Conservation (phyloP, 2,888 invertebrate genomes). For the Clostera curtula region DNA sequence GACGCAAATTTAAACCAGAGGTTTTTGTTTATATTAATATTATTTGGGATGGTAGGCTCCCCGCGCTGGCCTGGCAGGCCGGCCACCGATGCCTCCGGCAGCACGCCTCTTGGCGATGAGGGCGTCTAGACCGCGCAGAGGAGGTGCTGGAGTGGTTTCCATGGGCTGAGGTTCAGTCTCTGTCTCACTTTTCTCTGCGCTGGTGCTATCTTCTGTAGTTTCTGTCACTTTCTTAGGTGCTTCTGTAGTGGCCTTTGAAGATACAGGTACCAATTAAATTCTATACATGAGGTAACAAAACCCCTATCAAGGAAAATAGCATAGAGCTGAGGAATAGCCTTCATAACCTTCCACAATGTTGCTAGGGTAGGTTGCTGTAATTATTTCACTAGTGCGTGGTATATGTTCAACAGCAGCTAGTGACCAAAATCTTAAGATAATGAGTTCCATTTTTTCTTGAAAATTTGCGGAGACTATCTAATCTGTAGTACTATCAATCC, state of each 20-base stretch:
- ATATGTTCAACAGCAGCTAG: no score
- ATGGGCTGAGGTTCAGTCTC: conserved; percentile 49
- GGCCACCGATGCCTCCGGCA: conserved; percentile 53
- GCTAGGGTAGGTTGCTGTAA: no score
- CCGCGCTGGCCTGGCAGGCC: conserved; percentile 48
- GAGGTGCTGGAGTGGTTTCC: conserved; percentile 71
- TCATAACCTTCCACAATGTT: no score
- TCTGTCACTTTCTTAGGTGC: conserved; percentile 55
- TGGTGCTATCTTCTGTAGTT: conserved; percentile 56
- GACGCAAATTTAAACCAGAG: conserved; percentile 12
- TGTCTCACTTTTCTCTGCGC: conserved; percentile 52
- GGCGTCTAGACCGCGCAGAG: conserved; percentile 78
- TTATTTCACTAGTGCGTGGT: no score
- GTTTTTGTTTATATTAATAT: conserved; percentile 12
- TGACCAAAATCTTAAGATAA: no score
- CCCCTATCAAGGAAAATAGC: no score
- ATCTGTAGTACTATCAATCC: no score
- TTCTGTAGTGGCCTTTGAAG: conserved; percentile 62
- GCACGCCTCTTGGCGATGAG: conserved; percentile 82
- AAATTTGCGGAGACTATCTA: no score
- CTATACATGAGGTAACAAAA: no score
- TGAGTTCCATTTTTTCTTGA: no score
- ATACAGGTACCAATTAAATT: no score
- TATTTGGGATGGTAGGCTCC: conserved; percentile 38
- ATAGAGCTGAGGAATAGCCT: no score